Evolutionary conservation across 2,113 vertebrate species (phyloP), one percentile per base, ranked within the genome.

Genomic region (Nannobrachium achirus): DNA sequence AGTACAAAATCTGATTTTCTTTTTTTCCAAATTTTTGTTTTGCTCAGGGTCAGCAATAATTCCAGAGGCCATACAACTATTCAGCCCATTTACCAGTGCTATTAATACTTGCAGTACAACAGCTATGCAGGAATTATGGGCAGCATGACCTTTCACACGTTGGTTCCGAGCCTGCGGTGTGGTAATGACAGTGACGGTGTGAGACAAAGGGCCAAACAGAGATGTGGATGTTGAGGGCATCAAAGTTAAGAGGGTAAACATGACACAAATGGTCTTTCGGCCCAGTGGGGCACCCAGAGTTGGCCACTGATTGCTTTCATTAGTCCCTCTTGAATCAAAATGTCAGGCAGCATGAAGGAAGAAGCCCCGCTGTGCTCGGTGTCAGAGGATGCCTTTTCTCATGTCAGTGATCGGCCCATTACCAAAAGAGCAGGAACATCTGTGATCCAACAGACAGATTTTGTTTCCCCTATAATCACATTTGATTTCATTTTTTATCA

Each of bases 221-320:
- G 71, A 57, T 55, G 20, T 33, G 56, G 46, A 81, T 33, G 25
- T 33, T 33, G 25, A 33, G 25, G 62, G 79, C 84, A 69, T 69
- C 74, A 58, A 14, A 71, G 70, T 63, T 33, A 33, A 10, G 39
- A 69, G 67, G 52, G 79, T 81, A 90, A 91, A 91, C 91, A 88
- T 83, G 89, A 81, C 86, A 71, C 63, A 79, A 83, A 83, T 52
- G 70, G 69, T 78, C 69, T 73, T 71, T 42, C 70, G 73, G 67
- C 85, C 62, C 87, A 69, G 88, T 77, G 78, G 87, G 89, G 71
- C 53, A 75, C 67, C 59, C 57, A 15, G 60, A 74, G 59, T 74
- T 66, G 74, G 82, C 66, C 7, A 67, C 86, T 89, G 89, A 91
- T 92, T 90, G 86, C 87, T 86, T 86, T 80, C 86, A 81, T 84